Percentiles rank a stretch among this genome's conserved stretches.
These are phyloP conservation scores for Tupaia tana DNA, from an alignment of 2,113 vertebrate genomes.

Conservation along the genomic window DNA sequence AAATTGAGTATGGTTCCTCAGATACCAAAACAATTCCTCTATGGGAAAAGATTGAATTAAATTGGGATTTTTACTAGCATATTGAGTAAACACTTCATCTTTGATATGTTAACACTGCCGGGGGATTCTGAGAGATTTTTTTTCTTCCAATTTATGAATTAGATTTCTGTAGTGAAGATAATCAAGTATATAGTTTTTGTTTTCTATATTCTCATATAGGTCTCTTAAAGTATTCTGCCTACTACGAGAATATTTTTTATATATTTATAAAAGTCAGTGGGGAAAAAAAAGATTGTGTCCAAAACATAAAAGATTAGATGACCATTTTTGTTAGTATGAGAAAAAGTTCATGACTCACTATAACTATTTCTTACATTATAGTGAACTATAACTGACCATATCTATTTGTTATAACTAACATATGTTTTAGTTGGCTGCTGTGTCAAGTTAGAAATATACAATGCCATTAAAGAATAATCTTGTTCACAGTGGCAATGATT, in stretches of 20 bases:
- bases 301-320: not conserved
- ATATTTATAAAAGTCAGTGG: not conserved
- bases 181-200: not conserved
- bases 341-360: not conserved
- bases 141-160: slow-evolving; percentile 46
- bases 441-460: not conserved
- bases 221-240: not conserved
- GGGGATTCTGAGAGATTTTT: not conserved
- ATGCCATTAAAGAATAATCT: not conserved
- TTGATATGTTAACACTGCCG: slow-evolving; percentile 32
- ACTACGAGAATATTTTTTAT: not conserved
- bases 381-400: not conserved
- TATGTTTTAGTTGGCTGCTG: not conserved
- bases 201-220: not conserved
- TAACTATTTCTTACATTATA: not conserved
- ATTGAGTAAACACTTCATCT: slow-evolving; percentile 55
- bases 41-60: slow-evolving; percentile 54
- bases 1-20: slow-evolving; percentile 57
- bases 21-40: slow-evolving; percentile 60
- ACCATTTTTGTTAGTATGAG: not conserved
- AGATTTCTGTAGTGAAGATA: slow-evolving; percentile 7
- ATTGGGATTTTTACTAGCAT: slow-evolving; percentile 63
- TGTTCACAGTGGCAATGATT: not conserved
- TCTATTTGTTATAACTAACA: not conserved
- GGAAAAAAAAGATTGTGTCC: not conserved